Base-by-base conservation (phyloP, 2,888 invertebrate genomes). In the Aquatica leii region DNA sequence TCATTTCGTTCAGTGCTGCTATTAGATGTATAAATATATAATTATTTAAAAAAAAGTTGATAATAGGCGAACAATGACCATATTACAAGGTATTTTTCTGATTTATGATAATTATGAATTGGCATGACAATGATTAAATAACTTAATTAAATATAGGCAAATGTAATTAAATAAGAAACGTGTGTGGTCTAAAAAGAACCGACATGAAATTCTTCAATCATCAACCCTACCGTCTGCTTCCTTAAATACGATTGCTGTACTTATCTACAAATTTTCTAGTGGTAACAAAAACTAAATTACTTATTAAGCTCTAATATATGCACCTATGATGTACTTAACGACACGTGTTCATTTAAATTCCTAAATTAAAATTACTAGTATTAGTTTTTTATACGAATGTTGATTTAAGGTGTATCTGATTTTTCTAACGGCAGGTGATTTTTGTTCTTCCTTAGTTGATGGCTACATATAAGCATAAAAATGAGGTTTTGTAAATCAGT, bases 341-440 rank as follows among this genome's bases (percentile, higher is more conserved):
- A 68, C 74, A 74, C 72, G 72, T 74, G 74, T 72, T 74, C 74
- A 74, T 74, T 74, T 74, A 73, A 73, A 74, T 74, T 74, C 73
- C 67, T 72, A 72, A 74, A 74, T 74, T 74, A 74, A 73, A 74
- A 74, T 74, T 72, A 73, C 72, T 69, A 67, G 71, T 71, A 71
- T 69, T 70, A 68, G 67, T 66, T 65, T 68, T 69, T 65, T 67
- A 40, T 20, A 20, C 54, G 60, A 59, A 70, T 72, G 70, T 71
- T 69, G 72, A 71, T 71, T 69, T 72, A 71, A 71, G 62, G 64
- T 62, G 70, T 69, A 69, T 71, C 71, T 68, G 72, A 72, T 72
- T 72, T 71, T 72, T 70, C 64, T 59, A 54, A 53, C 56, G 55
- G 70, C 72, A 72, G 72, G 72, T 72, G 72, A 69, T 59, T 66